Evolutionary conservation across 92 coral and sea anemone species (phyloP).

Genomic region (Phenganax stokvisi): DNA sequence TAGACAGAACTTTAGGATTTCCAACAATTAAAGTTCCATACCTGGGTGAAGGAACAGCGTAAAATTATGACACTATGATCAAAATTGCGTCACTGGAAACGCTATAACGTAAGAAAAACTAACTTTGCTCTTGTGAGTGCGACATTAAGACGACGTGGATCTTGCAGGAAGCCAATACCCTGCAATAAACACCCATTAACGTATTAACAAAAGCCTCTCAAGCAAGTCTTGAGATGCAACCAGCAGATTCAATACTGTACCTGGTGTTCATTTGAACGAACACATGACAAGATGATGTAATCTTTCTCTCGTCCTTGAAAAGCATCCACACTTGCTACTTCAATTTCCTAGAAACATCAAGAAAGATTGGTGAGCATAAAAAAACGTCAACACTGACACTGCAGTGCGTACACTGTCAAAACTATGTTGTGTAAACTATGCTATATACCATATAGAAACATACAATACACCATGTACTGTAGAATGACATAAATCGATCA

Average conservation of each 20-base stretch:
- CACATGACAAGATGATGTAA: conserved; percentile 94
- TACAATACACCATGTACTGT: no score
- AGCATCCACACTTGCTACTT: conserved; percentile 99
- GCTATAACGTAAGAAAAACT: conserved; percentile 19
- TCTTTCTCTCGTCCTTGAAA: conserved; percentile 99
- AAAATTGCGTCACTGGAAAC: neutral
- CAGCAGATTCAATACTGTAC: conserved; percentile 37
- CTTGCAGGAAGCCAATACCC: conserved; percentile 97
- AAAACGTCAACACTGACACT: no score
- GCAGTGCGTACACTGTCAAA: no score
- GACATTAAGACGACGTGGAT: conserved; percentile 95
- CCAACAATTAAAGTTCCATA: conserved; percentile 97
- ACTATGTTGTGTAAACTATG: neutral
- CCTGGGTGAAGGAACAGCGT: conserved; percentile 36
- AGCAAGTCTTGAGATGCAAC: neutral
- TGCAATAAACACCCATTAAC: conserved; percentile 23
- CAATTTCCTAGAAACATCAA: conserved; percentile 69
- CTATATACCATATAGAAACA: no score
- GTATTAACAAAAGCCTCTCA: neutral
- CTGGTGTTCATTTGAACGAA: conserved; percentile 99
- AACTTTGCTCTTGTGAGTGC: conserved; percentile 98
- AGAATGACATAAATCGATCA: no score
- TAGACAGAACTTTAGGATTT: conserved; percentile 90
- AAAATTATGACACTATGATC: neutral
- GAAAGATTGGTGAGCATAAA: conserved; percentile 5